Base-by-base conservation (phyloP, 2,113 vertebrate species). In the Tapirus terrestris region DNA sequence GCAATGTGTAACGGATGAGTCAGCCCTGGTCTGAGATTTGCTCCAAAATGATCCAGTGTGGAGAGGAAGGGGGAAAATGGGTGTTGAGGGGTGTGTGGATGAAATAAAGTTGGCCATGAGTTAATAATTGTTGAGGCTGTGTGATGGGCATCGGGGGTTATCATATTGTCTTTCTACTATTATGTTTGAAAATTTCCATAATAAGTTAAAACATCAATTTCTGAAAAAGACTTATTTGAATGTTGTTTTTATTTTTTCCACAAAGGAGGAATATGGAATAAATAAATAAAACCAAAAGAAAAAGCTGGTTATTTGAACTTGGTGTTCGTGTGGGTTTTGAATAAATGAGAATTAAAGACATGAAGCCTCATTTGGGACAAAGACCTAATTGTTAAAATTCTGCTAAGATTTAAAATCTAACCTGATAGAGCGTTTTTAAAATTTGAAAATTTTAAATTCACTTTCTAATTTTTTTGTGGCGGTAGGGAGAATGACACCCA, bases 391-490 rank as follows among this genome's bases (percentile, higher is more conserved):
- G 27, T 65, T 48, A 84, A 76, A 68, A 16, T 21, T 93, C 89
- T 84, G 45, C 21, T 65, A 84, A 91, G 77, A 45, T 68, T 77
- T 68, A 33, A 61, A 77, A 45, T 77, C 7, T 83, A 88, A 23
- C 17, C 31, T 21, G 70, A 79, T 45, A 79, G 70, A 29, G 27
- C 11, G 29, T 18, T 93, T 61, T 89, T 58, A 81, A 81, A 2
- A 8, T 4, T 29, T 70, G 33, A 0, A 31, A 23, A 58, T 70
- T 81, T 45, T 53, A 84, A 92, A 82, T 58, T 80, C 5, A 25
- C 7, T 27, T 89, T 70, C 17, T 65, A 3, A 27, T 73, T 36
- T 79, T 33, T 45, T 77, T 18, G 29, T 18, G 29, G 33, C 14
- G 9, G 27, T 31, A 12, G 13, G 45, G 27, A 73, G 43, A 53